Evolutionary conservation across 2,888 invertebrate species (phyloP), one percentile per base, ranked within the genome.

Genomic region (Muschampia plurimacula): DNA sequence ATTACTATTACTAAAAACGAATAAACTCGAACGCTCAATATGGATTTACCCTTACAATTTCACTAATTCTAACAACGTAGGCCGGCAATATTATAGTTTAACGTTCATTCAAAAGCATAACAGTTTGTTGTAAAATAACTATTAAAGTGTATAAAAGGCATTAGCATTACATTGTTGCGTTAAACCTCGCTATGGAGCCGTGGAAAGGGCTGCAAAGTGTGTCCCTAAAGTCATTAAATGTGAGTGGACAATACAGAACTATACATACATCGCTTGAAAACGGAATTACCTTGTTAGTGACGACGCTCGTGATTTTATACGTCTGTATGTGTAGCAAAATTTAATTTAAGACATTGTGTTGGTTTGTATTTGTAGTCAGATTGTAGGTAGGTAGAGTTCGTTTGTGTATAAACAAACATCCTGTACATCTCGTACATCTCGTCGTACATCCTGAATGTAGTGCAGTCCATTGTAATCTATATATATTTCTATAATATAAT

Each of bases 101-200:
- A 12, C 22, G 55, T 55, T 22, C 55, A 55, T 55, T 22, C 55
- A 55, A 28, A 52, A 55, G 55, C 55, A 55, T 22, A 55, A 55
- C 55, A 22, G 55, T 55, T 28, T 55, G 55, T 28, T 55, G 55
- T 55, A 28, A 55, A 55, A 55, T 55, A 28, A 55, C 55, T 55
- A 55, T 55, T 55, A 28, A 55, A 55, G 22, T 22, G 55, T 55
- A 28, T 55, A 55, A 55, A 55, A 28, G 55, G 22, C 28, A 55
- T 55, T 55, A 55, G 55, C 22, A 15, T 55, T 55, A 55, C 22
- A 55, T 55, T 52, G 52, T 52, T 15, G 13, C 15, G 52, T 52
- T 52, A 52, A 52, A 52, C 52, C 52, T 52, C 49, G 0, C 2
- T 39, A 7, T 39, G 39, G 39, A 39, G 39, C 39, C 39, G 4